Evolutionary conservation across 1,140 invertebrate species (phyloP).

Genomic region (Brachionus plicatilis): DNA sequence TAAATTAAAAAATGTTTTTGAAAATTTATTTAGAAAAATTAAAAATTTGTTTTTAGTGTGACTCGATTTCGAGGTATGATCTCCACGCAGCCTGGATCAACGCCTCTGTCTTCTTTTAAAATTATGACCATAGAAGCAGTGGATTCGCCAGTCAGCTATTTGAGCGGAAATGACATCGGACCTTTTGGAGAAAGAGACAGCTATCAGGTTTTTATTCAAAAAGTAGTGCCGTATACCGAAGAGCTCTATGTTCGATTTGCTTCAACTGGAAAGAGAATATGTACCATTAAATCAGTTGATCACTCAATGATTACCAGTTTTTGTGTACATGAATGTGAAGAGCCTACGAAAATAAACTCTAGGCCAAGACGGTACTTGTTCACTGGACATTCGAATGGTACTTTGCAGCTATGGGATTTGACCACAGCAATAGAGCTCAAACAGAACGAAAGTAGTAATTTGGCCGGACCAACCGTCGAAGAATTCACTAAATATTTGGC

Average conservation of each 20-base stretch:
- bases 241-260: conserved; percentile 85
- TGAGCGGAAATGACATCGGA: conserved; percentile 70
- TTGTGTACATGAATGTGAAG: conserved; percentile 93
- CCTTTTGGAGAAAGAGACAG: conserved; percentile 95
- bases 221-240: conserved; percentile 83
- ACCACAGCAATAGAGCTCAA: conserved; percentile 83
- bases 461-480: neutral
- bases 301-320: conserved; percentile 87
- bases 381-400: conserved; percentile 84
- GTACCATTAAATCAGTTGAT: conserved; percentile 87
- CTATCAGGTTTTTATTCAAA: conserved; percentile 94
- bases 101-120: conserved; percentile 90
- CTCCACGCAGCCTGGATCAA: conserved; percentile 88
- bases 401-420: conserved; percentile 82
- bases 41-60: conserved; percentile 59
- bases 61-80: conserved; percentile 89
- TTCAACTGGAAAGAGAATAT: conserved; percentile 86
- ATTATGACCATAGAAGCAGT: conserved; percentile 81
- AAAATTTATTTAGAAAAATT: neutral
- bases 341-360: conserved; percentile 78
- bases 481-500: conserved; percentile 22
- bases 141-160: conserved; percentile 69
- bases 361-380: conserved; percentile 82
- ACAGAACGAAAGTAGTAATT: conserved; percentile 58
- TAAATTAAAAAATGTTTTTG: neutral